Conservation (phyloP, 2,888 invertebrate genomes). For the Leptinotarsa peninsularis region DNA sequence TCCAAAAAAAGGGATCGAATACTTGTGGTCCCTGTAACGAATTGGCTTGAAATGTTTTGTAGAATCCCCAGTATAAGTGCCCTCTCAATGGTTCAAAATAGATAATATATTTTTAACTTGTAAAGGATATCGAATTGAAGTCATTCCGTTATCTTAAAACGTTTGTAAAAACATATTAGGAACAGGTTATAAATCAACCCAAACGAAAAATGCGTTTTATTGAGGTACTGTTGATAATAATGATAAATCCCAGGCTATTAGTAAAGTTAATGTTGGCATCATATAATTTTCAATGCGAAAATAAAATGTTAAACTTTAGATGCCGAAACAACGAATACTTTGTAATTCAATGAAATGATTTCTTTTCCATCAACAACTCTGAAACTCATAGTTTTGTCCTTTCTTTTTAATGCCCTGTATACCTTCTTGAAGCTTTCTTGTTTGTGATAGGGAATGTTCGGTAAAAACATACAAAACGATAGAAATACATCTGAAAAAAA, state of each 20-base stretch:
- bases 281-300: not conserved
- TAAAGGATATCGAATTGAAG: constrained; percentile 2
- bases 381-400: not conserved
- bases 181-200: not conserved
- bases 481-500: not conserved
- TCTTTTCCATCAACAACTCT: not conserved
- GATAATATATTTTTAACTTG: not conserved
- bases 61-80: not conserved
- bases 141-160: not conserved
- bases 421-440: not conserved
- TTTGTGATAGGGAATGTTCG: not conserved
- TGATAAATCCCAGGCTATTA: not conserved
- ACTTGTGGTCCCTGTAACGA: not conserved
- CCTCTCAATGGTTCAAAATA: not conserved
- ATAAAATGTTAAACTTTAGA: not conserved
- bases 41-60: not conserved
- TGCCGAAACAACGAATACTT: not conserved
- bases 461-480: not conserved
- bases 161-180: not conserved
- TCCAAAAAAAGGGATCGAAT: not conserved
- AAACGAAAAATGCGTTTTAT: not conserved
- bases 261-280: no score
- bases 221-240: not conserved
- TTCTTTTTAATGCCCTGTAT: not conserved
- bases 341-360: not conserved